phyloP scores from a whole-genome alignment of 1,140 invertebrate genomes.

The Bombus sibiricus region DNA sequence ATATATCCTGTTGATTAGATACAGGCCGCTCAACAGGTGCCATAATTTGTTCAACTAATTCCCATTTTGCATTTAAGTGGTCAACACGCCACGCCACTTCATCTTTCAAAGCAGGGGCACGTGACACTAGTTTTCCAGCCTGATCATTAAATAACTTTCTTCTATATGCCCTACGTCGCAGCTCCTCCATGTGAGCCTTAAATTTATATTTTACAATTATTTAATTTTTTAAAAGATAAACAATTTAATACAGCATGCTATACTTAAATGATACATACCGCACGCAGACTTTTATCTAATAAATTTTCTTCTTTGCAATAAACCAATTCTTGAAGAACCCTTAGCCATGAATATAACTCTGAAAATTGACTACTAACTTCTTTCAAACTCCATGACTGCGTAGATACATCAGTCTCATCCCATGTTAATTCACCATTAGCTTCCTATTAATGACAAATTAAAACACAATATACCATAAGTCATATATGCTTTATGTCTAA shows the following conservation, averaged over 20 bases:
- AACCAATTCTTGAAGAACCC: slow-evolving; percentile 89
- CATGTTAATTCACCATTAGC: slow-evolving; percentile 89
- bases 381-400: slow-evolving; percentile 87
- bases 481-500: slow-evolving; percentile 10
- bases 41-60: slow-evolving; percentile 86
- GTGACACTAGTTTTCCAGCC: slow-evolving; percentile 87
- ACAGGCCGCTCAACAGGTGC: slow-evolving; percentile 78
- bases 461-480: not conserved
- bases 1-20: slow-evolving; percentile 80
- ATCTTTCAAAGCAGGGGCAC: slow-evolving; percentile 88
- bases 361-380: slow-evolving; percentile 91
- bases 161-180: slow-evolving; percentile 87
- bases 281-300: slow-evolving; percentile 86
- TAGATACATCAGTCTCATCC: slow-evolving; percentile 84
- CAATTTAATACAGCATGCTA: not conserved
- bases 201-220: slow-evolving; percentile 57
- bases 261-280: slow-evolving; percentile 81
- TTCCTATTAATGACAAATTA: slow-evolving; percentile 83
- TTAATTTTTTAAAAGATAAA: slow-evolving; percentile 3
- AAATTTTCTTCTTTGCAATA: slow-evolving; percentile 89
- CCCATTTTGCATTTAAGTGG: slow-evolving; percentile 91
- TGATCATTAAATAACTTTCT: slow-evolving; percentile 91
- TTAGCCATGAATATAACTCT: slow-evolving; percentile 91
- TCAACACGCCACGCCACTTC: slow-evolving; percentile 89
- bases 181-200: slow-evolving; percentile 89